Evolutionary conservation across 2,888 invertebrate genomes (phyloP), one percentile per base, ranked within the genome.

Genomic region (Anthrax anthrax): DNA sequence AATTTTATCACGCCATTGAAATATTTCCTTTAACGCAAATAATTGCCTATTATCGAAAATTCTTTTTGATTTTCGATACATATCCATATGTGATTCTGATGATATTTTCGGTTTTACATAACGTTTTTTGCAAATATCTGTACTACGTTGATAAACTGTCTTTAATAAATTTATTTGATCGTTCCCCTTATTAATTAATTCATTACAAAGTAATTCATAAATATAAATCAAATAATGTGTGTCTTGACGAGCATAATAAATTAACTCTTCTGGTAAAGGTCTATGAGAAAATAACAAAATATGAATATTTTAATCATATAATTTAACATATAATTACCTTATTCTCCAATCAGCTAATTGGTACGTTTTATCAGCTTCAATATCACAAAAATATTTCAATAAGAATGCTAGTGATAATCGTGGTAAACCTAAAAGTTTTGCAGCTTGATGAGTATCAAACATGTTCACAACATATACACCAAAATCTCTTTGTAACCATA

Each of bases 301-400:
- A n/a, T 43, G 12, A 36, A 17, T 29, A 29, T 9, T 18, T 8
- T 29, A 27, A 29, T 27, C 12, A 27, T 8, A 29, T 16, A 32
- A 42, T 4, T 8, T 3, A 16, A 42, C 18, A 42, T 23, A 23
- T 16, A 40, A 44, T 39, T 60, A 77, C 77, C 85, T 74, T 49
- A 91, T 84, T 52, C 95, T 78, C 95, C 95, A 96, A 67, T 96
- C 95, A 0, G 96, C 94, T 47, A 92, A 68, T 63, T 96, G 97
- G 64, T 84, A 90, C 51, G 84, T 80, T 67, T 98, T 98, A 61
- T 97, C 84, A 0, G 85, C 78, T 48, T 79, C 72, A 18, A 92
- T 71, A 39, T 77, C 66, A 61, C 94, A 91, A 63, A 86, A 94
- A 44, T 73, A 73, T 57, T 79, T 73, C 34, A 97, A 71, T 36